Percentiles rank a stretch among this genome's conserved stretches.
Evolutionary conservation across 2,113 vertebrate species (phyloP).

Genomic region (Callaeas wilsoni): DNA sequence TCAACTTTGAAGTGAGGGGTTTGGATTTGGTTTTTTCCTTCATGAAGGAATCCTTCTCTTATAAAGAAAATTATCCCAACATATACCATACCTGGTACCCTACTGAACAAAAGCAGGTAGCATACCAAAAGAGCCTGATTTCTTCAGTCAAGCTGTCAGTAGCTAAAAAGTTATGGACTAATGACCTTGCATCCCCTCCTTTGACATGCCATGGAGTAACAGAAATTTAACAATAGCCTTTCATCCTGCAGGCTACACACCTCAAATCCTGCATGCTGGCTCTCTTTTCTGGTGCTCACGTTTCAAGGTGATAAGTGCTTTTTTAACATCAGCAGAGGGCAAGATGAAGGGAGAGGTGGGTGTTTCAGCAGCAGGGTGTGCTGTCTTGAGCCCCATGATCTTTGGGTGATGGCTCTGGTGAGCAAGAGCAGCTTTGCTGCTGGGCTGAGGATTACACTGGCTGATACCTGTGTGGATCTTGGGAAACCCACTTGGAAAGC

Average conservation of each 20-base stretch:
- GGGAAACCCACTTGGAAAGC: background rate
- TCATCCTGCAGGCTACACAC: background rate
- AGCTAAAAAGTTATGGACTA: background rate
- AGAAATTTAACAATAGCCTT: background rate
- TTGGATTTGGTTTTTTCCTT: background rate
- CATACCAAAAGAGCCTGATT: background rate
- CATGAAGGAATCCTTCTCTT: background rate
- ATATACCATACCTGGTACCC: background rate
- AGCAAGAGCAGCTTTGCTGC: background rate
- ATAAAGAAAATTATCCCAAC: background rate
- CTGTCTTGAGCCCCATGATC: rapidly evolving
- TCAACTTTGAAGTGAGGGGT: background rate
- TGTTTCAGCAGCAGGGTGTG: background rate
- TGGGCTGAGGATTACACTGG: background rate
- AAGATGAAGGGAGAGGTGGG: background rate
- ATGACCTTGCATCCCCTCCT: background rate
- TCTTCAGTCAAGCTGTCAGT: background rate
- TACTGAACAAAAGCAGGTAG: background rate
- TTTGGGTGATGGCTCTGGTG: background rate
- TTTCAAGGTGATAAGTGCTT: background rate
- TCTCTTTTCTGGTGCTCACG: background rate
- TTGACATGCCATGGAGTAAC: background rate
- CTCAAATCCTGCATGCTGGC: background rate
- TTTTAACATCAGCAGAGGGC: background rate
- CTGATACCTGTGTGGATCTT: background rate